phyloP scores from a whole-genome alignment of 2,888 invertebrate genomes.

The Encarsia formosa region DNA sequence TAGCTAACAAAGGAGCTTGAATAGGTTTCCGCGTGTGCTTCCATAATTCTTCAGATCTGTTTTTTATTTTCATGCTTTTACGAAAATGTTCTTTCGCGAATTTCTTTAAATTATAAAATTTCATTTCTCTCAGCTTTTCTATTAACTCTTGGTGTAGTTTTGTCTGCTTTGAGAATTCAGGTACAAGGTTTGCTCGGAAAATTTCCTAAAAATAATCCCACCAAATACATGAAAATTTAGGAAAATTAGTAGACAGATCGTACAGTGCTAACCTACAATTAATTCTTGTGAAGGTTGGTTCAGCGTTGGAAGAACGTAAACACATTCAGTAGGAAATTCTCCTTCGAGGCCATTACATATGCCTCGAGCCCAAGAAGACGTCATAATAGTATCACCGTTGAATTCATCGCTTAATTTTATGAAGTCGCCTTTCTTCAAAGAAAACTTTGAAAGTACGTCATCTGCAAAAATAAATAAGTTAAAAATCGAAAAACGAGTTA shows the following conservation, averaged over 20 bases:
- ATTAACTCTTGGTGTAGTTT: constrained; percentile 15
- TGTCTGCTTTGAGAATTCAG: no score
- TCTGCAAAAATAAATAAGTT: constrained; percentile 44
- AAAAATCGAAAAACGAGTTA: neutral
- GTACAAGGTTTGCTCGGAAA: constrained; percentile 50
- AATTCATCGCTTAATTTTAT: constrained; percentile 73
- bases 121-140: constrained; percentile 58
- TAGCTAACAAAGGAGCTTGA: constrained; percentile 75
- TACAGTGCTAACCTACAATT: constrained; percentile 25
- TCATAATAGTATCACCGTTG: constrained; percentile 71
- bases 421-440: constrained; percentile 73
- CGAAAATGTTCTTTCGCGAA: constrained; percentile 82
- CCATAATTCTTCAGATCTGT: constrained; percentile 74
- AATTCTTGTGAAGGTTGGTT: constrained; percentile 62
- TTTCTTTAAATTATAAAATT: constrained; percentile 77
- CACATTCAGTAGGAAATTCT: constrained; percentile 80
- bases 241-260: neutral
- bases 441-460: constrained; percentile 58
- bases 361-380: constrained; percentile 70
- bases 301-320: constrained; percentile 82
- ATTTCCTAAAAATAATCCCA: constrained; percentile 38
- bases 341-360: constrained; percentile 69
- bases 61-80: constrained; percentile 56
- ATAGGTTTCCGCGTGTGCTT: constrained; percentile 76
- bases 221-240: neutral